A percentile compares a stretch with the other conserved stretches of the same genome.
Evolutionary conservation across 1,140 invertebrate species (phyloP).

Genomic region (Oreohelix idahoensis): DNA sequence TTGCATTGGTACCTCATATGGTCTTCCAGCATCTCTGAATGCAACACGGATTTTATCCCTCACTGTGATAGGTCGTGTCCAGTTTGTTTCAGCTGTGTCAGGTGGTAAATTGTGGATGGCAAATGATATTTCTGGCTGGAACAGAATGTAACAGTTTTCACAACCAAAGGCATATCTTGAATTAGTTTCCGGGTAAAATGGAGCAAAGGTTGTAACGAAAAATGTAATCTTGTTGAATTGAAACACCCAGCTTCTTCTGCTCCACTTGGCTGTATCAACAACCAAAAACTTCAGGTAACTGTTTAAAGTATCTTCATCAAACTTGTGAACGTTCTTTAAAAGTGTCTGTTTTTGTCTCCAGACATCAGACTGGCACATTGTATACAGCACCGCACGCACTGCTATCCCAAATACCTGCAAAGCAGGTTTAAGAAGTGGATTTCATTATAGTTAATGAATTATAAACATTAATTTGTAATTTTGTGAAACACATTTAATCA

Average conservation of each 20-base stretch:
- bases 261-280: slow-evolving; percentile 51
- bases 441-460: background rate
- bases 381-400: slow-evolving; percentile 53
- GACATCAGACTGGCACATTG: slow-evolving; percentile 57
- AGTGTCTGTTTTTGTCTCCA: background rate
- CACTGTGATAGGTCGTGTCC: slow-evolving; percentile 60
- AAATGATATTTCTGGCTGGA: slow-evolving; percentile 72
- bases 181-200: slow-evolving; percentile 64
- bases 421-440: background rate
- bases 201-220: slow-evolving; percentile 70
- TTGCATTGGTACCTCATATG: slow-evolving; percentile 56
- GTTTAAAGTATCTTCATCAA: too few relatives aligned
- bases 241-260: slow-evolving; percentile 65
- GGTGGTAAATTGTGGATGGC: slow-evolving; percentile 65
- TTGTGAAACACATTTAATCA: background rate
- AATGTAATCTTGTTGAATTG: slow-evolving; percentile 67
- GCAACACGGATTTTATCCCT: slow-evolving; percentile 65
- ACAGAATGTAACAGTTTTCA: slow-evolving; percentile 60
- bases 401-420: slow-evolving; percentile 59
- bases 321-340: background rate
- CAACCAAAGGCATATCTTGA: slow-evolving; percentile 61
- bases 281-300: background rate
- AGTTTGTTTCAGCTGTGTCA: slow-evolving; percentile 66
- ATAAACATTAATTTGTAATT: too few relatives aligned
- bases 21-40: slow-evolving; percentile 62